Evolutionary conservation across 2,797 vertebrate species (phyloP).

Genomic region (Aeoliscus strigatus): DNA sequence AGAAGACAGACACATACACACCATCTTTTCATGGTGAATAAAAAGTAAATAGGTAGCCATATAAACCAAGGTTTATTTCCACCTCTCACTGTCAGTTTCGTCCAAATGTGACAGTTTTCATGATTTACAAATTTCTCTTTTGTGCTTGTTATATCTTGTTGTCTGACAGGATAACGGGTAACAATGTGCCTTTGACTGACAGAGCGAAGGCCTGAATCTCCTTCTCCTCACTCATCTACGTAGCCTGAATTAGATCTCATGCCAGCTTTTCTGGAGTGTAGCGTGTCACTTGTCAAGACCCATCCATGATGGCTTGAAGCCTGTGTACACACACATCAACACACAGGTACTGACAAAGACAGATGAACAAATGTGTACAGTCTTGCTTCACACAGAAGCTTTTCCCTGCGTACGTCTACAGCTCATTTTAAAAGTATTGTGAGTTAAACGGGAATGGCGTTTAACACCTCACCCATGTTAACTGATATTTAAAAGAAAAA

Average conservation of each 20-base stretch:
- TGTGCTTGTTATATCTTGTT: constrained; percentile 49
- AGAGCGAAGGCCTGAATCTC: constrained; percentile 53
- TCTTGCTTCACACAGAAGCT: constrained; percentile 53
- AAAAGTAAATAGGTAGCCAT: constrained; percentile 39
- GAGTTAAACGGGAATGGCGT: no score
- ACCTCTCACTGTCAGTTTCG: constrained; percentile 45
- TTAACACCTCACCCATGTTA: no score
- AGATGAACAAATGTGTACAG: constrained; percentile 35
- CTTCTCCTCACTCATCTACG: constrained; percentile 47
- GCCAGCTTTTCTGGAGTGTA: constrained; percentile 46
- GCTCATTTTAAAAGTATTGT: constrained; percentile 59
- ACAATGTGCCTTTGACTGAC: constrained; percentile 45
- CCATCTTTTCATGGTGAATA: constrained; percentile 47
- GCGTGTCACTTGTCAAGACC: constrained; percentile 64
- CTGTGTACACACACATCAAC: constrained; percentile 13
- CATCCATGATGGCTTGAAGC: constrained; percentile 49
- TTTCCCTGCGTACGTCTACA: constrained; percentile 50
- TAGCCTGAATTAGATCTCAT: constrained; percentile 59
- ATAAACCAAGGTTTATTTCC: constrained; percentile 29
- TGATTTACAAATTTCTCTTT: constrained; percentile 44
- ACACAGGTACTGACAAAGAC: constrained; percentile 27
- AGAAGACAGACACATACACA: no score
- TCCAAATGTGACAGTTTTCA: constrained; percentile 42
- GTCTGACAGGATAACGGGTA: constrained; percentile 51
- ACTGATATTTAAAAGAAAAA: constrained; percentile 40